Evolutionary conservation across 2,888 invertebrate genomes (phyloP), one percentile per base, ranked within the genome.

Genomic region (Artemia sinica): DNA sequence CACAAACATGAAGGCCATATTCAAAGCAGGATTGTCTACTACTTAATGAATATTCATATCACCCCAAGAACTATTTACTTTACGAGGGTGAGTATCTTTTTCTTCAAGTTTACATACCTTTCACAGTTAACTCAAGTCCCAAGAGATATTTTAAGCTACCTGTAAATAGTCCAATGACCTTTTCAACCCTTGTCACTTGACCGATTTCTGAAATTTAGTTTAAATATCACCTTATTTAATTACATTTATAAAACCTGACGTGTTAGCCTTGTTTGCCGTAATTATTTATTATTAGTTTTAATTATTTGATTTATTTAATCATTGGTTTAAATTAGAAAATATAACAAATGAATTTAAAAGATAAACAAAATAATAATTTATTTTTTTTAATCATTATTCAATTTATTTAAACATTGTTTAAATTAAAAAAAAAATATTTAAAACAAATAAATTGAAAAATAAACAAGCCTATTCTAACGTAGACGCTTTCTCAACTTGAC

Each of bases 41-140:
- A 97, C 79, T 82, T 99, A 41, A 98, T 99, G 98, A 98, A 98
- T 77, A 97, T 97, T 77, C 97, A 98, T 78, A 94, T 98, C 69
- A 88, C 92, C 71, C 97, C 97, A 0, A 83, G 98, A 74, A 95
- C 96, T 48, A 98, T 98, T 75, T 98, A 97, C 80, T 81, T 98
- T 69, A 94, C 96, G 1, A 85, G 97, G 81, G 90, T 91, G 76
- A 82, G 84, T 72, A 50, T 8, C 12, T 49, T 51, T 5, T 14
- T 14, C 52, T n/a, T 14, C 52, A 3, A 52, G 52, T 13, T 13
- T 13, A 14, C 52, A n/a, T 52, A 52, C 13, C 52, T 14, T 14
- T 1, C 1, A n/a, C n/a, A n/a, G n/a, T n/a, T 4, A 28, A 4
- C 4, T 4, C 28, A 28, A 28, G 28, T 28, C 28, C 28, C 28